Conservation (phyloP, 2,888 invertebrate genomes). For the Cecidostiba fungosa region DNA sequence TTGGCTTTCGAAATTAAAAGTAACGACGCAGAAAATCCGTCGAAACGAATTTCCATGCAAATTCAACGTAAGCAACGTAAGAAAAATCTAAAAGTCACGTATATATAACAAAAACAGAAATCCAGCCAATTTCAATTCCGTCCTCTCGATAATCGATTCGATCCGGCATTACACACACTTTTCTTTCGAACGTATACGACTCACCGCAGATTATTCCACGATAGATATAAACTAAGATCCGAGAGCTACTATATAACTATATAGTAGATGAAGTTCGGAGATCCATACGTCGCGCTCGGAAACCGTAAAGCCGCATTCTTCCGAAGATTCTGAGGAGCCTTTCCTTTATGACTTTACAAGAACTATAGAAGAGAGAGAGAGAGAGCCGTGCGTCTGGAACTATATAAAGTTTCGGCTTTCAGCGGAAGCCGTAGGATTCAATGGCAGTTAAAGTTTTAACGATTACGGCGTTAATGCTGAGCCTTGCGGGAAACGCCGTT, state of each 20-base stretch:
- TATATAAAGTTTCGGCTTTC: conserved; percentile 55
- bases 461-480: conserved; percentile 58
- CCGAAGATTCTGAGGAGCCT: conserved; percentile 16
- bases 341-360: conserved; percentile 56
- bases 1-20: conserved; percentile 23
- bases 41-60: conserved; percentile 37
- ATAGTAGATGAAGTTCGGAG: conserved; percentile 7
- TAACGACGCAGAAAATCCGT: conserved; percentile 19
- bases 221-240: neutral
- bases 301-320: conserved; percentile 49
- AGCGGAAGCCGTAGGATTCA: conserved; percentile 25
- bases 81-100: conserved; percentile 8
- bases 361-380: conserved; percentile 24
- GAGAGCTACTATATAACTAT: neutral
- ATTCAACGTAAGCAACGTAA: conserved; percentile 35
- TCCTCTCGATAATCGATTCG: neutral
- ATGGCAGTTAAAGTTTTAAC: conserved; percentile 58
- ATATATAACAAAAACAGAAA: neutral
- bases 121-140: neutral
- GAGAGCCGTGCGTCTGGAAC: neutral
- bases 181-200: neutral
- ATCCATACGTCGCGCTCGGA: conserved; percentile 33
- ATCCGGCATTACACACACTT: neutral
- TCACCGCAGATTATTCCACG: neutral
- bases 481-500: conserved; percentile 32